Evolutionary conservation across 2,113 vertebrate genomes (phyloP), one percentile per base, ranked within the genome.

Genomic region (Xenopus tropicalis): DNA sequence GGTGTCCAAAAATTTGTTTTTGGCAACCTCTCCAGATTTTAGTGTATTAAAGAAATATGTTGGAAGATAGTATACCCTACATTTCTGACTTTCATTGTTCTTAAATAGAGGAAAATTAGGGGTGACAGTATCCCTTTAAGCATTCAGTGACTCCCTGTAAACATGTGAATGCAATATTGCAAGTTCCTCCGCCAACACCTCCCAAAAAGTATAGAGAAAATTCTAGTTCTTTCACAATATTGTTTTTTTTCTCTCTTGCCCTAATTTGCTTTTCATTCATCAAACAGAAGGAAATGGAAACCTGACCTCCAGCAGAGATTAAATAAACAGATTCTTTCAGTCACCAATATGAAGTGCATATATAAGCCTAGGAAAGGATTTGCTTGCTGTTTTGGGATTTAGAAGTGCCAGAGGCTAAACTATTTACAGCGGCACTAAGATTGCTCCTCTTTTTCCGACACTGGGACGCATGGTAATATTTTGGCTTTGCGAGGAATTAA

Each of bases 261-360:
- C 16, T 79, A 54, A 72, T 83, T 82, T 83, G 78, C 81, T 83
- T 82, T 78, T 46, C 58, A 56, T 76, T 69, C 44, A 61, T 76
- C 62, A 56, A 58, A 63, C 25, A 82, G 80, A 77, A 85, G 88
- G 86, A 77, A 79, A 88, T 87, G 74, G 78, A 88, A 88, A 86
- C 79, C 82, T 89, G 87, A 89, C 88, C 86, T 88, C 67, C 66
- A 78, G 73, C 0, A 19, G 84, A 85, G 89, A 91, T 92, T 92
- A 92, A 89, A 84, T 85, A 86, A 89, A 82, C 84, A 87, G 86
- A 85, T 91, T 92, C 88, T 89, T 91, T 84, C 81, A 87, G 86
- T 87, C 89, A 91, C 91, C 91, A 91, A 93, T 90, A 88, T 89
- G 29, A 88, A 91, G 90, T 85, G 85, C 87, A 90, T 89, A 90